These are phyloP conservation scores for Eulemur albifrons DNA, from an alignment of 2,797 vertebrate genomes.

Conservation along the genomic window DNA sequence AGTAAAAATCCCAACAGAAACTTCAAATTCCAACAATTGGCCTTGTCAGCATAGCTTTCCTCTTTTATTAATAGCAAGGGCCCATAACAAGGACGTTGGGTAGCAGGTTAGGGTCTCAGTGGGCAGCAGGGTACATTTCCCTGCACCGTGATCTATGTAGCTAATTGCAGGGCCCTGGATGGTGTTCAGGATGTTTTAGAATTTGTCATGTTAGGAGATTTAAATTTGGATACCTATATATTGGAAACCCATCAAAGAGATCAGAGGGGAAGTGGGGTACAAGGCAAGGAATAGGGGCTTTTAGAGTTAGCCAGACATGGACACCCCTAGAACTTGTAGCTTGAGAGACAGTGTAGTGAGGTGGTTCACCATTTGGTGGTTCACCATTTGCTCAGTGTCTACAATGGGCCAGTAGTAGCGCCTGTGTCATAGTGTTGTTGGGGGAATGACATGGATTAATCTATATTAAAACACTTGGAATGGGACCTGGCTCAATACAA, in stretches of 20 bases:
- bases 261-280: background rate
- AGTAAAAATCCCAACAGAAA: background rate
- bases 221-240: background rate
- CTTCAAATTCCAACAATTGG: background rate
- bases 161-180: background rate
- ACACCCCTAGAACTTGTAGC: background rate
- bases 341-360: background rate
- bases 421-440: background rate
- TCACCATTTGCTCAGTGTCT: background rate
- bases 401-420: background rate
- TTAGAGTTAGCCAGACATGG: background rate
- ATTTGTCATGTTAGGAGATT: background rate
- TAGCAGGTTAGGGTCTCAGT: background rate
- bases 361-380: background rate
- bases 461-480: background rate
- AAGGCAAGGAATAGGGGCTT: background rate
- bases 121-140: background rate
- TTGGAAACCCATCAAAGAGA: background rate
- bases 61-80: background rate
- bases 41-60: background rate
- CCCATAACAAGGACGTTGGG: background rate
- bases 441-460: background rate
- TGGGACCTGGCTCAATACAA: background rate
- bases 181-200: background rate
- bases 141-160: background rate